These are phyloP conservation scores for Colletes collaris DNA, from an alignment of 2,888 invertebrate genomes.

Conservation along the genomic window DNA sequence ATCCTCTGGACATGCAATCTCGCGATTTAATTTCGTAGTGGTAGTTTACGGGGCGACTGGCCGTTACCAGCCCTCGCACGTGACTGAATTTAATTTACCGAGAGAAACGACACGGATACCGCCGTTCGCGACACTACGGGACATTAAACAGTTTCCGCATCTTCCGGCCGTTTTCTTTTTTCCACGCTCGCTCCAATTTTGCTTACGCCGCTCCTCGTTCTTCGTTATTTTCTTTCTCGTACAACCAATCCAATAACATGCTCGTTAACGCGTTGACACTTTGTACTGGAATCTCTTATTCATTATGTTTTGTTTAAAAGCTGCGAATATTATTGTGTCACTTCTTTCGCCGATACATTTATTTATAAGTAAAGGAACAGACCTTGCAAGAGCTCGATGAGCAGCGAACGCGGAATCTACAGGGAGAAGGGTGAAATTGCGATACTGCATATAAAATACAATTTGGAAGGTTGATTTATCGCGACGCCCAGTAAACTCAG, in stretches of 20 bases:
- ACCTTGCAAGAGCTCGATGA: not conserved
- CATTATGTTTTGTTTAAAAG: no score
- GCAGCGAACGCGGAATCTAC: no score
- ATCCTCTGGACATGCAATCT: conserved; percentile 42
- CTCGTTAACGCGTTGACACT: no score
- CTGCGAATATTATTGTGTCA: no score
- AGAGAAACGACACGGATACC: conserved; percentile 27
- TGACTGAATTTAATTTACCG: conserved; percentile 64
- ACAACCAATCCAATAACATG: no score
- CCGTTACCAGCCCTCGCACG: conserved; percentile 42
- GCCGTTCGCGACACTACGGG: conserved; percentile 37
- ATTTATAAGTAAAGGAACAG: no score
- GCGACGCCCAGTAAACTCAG: conserved; percentile 14
- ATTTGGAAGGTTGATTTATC: conserved; percentile 25
- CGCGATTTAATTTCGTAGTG: conserved; percentile 54
- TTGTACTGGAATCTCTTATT: no score
- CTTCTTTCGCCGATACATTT: no score
- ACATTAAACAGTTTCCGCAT: conserved; percentile 51
- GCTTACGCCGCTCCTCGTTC: no score
- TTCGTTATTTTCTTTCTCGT: no score
- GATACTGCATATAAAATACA: not conserved
- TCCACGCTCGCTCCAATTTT: not conserved
- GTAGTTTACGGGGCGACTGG: conserved; percentile 43
- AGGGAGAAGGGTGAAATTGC: not conserved
- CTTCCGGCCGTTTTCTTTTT: conserved; percentile 3